Evolutionary conservation across 2,113 vertebrate genomes (phyloP).

Genomic region (Carollia perspicillata): DNA sequence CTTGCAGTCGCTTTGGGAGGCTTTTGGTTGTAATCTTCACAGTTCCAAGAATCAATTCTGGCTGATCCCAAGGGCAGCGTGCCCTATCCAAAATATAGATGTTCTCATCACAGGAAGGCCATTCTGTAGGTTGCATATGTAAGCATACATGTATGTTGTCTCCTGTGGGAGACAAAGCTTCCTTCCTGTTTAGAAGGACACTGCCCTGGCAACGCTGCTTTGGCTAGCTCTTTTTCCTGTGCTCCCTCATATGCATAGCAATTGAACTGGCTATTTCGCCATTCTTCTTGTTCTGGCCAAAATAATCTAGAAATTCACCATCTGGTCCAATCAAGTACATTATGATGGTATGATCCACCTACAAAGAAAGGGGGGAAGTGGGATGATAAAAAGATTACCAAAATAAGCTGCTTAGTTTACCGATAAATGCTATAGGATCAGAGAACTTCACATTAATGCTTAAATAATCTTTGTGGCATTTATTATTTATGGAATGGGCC

Average conservation of each 20-base stretch:
- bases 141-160: neutral
- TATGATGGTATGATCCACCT: conserved; percentile 99
- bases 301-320: conserved; percentile 93
- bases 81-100: neutral
- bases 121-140: neutral
- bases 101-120: neutral
- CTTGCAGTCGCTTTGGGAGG: neutral
- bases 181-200: neutral
- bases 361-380: neutral
- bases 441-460: neutral
- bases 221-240: conserved; percentile 79
- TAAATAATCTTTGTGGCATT: neutral
- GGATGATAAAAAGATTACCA: neutral
- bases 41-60: neutral
- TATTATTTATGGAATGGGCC: neutral
- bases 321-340: conserved; percentile 97
- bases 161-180: neutral
- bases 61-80: neutral
- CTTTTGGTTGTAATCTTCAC: neutral
- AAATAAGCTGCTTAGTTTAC: neutral
- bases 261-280: conserved; percentile 88
- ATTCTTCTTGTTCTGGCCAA: conserved; percentile 93
- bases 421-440: neutral
- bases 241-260: conserved; percentile 90
- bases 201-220: neutral